Percentiles rank a stretch among this genome's conserved stretches.
These are phyloP conservation scores for Zoroaster sp. DNA, from an alignment of 53 echinoderm and acorn worm genomes.

Conservation along the genomic window DNA sequence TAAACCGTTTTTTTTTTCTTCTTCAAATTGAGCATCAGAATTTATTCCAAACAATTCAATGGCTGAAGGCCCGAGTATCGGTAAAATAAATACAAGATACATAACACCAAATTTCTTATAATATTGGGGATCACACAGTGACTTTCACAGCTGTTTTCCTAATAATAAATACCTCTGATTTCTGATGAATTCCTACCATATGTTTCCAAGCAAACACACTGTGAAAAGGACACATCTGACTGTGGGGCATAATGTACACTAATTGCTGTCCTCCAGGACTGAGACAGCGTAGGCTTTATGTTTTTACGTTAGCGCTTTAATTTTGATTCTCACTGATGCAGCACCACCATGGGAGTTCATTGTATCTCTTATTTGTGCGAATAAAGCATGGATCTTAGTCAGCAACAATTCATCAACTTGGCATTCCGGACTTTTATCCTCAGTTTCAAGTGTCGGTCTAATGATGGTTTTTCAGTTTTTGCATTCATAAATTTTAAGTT, in stretches of 20 bases:
- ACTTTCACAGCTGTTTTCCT: not conserved
- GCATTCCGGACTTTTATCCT: not conserved
- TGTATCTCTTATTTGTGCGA: constrained; percentile 6
- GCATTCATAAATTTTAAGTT: not conserved
- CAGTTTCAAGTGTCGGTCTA: not conserved
- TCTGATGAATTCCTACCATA: not conserved
- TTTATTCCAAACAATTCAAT: not conserved
- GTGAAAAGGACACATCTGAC: not conserved
- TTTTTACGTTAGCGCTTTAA: not conserved
- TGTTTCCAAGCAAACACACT: not conserved
- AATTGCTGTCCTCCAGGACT: not conserved
- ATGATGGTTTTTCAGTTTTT: not conserved
- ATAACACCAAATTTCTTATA: not conserved
- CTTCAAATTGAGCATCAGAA: too few relatives aligned
- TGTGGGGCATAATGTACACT: constrained; percentile 3
- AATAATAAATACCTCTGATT: not conserved
- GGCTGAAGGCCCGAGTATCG: not conserved
- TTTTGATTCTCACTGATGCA: not conserved
- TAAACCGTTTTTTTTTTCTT: too few relatives aligned
- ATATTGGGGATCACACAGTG: not conserved
- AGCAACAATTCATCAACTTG: not conserved
- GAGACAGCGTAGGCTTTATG: not conserved
- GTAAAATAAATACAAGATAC: too few relatives aligned
- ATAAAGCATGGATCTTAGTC: not conserved
- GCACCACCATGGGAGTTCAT: not conserved